Conservation (phyloP, 2,113 vertebrate species). For the Ptychochromis oligacanthus region DNA sequence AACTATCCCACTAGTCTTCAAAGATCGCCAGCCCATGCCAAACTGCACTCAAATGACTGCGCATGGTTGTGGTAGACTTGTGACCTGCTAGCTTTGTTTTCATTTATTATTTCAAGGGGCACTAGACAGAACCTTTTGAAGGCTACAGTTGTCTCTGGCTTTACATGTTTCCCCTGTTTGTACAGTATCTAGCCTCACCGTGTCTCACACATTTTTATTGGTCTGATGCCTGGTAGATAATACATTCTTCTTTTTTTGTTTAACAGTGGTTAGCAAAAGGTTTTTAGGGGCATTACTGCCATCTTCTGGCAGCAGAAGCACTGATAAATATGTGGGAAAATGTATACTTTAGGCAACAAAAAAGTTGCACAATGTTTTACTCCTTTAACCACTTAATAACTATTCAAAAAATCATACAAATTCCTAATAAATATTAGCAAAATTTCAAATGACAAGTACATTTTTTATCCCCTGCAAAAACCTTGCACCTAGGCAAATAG, state of each 20-base stretch:
- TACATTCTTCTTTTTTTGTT: no score
- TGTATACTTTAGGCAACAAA: rapidly evolving
- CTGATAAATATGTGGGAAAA: neutral
- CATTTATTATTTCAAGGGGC: neutral
- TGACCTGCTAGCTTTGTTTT: neutral
- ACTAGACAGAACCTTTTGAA: neutral
- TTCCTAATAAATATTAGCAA: neutral
- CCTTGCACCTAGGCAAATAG: neutral
- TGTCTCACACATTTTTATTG: neutral
- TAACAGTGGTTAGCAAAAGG: no score
- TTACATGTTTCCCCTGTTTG: neutral
- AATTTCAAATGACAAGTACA: neutral
- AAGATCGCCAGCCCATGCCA: neutral
- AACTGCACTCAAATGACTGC: neutral
- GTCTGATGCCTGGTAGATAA: neutral
- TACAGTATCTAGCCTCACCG: neutral
- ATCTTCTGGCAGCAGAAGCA: neutral
- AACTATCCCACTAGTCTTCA: neutral
- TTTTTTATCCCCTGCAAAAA: neutral
- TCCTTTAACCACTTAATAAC: neutral
- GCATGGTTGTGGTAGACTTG: neutral
- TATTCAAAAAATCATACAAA: neutral
- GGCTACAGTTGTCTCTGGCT: neutral
- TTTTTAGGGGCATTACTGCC: no score
- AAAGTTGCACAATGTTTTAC: neutral